Conservation (phyloP, 2,113 vertebrate genomes). For the Ictalurus punctatus region DNA sequence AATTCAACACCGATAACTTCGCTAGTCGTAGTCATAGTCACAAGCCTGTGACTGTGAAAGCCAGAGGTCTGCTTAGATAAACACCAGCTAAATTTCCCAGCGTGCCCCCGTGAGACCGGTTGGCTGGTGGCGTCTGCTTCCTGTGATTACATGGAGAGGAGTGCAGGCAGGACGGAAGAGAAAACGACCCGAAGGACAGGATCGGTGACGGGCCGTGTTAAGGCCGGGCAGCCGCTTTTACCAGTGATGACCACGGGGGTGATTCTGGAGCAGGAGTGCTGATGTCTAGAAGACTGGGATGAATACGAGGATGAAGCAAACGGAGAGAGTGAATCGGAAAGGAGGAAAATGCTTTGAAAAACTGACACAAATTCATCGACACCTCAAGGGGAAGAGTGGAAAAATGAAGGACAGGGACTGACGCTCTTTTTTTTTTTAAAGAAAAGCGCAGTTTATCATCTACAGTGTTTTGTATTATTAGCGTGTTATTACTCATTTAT, state of each 20-base stretch:
- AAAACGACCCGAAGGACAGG: constrained; percentile 43
- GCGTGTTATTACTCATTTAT: not conserved
- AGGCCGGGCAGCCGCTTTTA: constrained; percentile 24
- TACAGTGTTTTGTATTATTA: not conserved
- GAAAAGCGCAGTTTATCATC: constrained; percentile 39
- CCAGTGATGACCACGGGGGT: constrained; percentile 41
- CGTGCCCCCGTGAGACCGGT: constrained; percentile 30
- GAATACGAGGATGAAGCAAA: constrained; percentile 42
- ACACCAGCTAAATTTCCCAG: constrained; percentile 44
- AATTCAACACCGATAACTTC: not conserved
- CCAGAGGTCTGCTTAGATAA: constrained; percentile 43
- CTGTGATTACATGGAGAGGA: constrained; percentile 51
- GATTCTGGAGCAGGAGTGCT: constrained; percentile 34
- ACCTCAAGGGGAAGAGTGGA: constrained; percentile 18
- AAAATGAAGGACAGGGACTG: constrained; percentile 1
- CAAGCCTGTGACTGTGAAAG: constrained; percentile 14
- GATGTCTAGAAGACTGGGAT: constrained; percentile 38
- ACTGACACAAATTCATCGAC: constrained; percentile 23
- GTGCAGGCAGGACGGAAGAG: constrained; percentile 19
- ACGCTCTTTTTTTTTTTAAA: not conserved
- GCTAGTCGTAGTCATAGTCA: not conserved
- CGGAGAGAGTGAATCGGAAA: constrained; percentile 12
- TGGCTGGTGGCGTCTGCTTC: constrained; percentile 44
- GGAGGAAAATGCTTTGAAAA: constrained; percentile 6
- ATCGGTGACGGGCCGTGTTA: constrained; percentile 49